A percentile compares a stretch with the other conserved stretches of the same genome.
phyloP scores from a whole-genome alignment of 2,797 vertebrate genomes.

The Eulemur coronatus region DNA sequence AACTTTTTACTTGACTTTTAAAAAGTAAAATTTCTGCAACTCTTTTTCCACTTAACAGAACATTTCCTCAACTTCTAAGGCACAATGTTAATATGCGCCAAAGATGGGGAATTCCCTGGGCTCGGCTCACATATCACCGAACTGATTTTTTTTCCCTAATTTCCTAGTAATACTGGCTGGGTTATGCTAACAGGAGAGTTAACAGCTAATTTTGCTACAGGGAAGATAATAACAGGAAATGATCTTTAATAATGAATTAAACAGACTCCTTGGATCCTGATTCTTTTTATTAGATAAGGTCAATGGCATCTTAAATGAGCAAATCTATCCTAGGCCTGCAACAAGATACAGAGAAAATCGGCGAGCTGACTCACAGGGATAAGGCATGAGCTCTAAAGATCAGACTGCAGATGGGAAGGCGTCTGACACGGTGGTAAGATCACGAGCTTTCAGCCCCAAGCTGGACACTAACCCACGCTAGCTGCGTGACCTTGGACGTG shows the following conservation, averaged over 20 bases:
- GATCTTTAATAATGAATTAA: conserved; percentile 82
- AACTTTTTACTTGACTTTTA: conserved; percentile 77
- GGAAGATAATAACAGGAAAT: conserved; percentile 82
- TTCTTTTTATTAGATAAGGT: conserved; percentile 80
- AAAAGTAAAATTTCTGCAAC: conserved; percentile 78
- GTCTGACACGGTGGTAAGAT: rapidly evolving
- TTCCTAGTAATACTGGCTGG: conserved; percentile 72
- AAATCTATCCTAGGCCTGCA: conserved; percentile 59
- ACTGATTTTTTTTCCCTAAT: conserved; percentile 74
- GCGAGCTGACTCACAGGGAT: not conserved
- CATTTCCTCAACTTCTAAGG: conserved; percentile 62
- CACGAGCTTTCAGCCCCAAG: not conserved
- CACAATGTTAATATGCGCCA: conserved; percentile 63
- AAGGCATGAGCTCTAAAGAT: not conserved
- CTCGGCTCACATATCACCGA: conserved; percentile 62
- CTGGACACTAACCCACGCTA: not conserved
- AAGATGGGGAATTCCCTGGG: conserved; percentile 67
- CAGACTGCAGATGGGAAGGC: not conserved
- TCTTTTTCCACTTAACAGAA: conserved; percentile 76
- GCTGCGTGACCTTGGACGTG: not conserved
- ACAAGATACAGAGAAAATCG: not conserved
- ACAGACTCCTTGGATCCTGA: conserved; percentile 77
- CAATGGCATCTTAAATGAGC: conserved; percentile 75
- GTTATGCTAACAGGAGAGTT: conserved; percentile 79
- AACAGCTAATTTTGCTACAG: conserved; percentile 83